Base-by-base conservation (phyloP, 2,797 vertebrate genomes). In the Hafferia zeledoni region DNA sequence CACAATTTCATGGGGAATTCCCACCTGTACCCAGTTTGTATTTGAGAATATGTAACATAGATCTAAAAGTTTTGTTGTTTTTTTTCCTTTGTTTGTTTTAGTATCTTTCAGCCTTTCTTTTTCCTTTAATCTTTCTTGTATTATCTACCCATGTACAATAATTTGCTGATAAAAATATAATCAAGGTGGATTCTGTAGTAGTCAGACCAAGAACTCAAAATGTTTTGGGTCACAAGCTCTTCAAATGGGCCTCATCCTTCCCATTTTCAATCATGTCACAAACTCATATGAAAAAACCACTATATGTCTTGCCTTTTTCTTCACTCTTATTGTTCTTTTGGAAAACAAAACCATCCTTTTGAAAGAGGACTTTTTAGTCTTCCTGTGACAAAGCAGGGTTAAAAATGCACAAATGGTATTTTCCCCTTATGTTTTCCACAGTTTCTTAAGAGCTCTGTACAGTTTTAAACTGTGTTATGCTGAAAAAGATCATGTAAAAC, bases 251-350 rank as follows among this genome's bases (percentile, higher is more conserved):
- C 37, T n/a, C 6, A 9, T 61, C n/a, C 39, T 82, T 76, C 52
- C 31, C 23, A 16, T 23, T 74, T 30, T 37, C 39, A 79, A 25
- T 10, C 27, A 56, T 3, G 13, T 9, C 61, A 59, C 4, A 27
- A 89, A 12, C 10, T 53, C 44, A 50, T 39, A 35, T 30, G 31
- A 31, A 35, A 72, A 37, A 64, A 67, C 39, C 53, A 11, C 9
- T 53, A 0, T 20, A 5, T 6, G 2, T 6, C 6, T 3, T 41
- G 12, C 2, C 2, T 49, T 77, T 78, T n/a, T 35, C 12, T 55
- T 74, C 28, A 12, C 6, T 67, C 11, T 11, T 7, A 17, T 4
- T 20, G 3, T 0, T 43, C 13, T 27, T 71, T 43, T 31, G 16
- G 33, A 77, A 46, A 76, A 85, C 12, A 85, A n/a, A 76, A n/a